Evolutionary conservation across 1,140 invertebrate genomes (phyloP), one percentile per base, ranked within the genome.

Genomic region (Ceratina japonica): DNA sequence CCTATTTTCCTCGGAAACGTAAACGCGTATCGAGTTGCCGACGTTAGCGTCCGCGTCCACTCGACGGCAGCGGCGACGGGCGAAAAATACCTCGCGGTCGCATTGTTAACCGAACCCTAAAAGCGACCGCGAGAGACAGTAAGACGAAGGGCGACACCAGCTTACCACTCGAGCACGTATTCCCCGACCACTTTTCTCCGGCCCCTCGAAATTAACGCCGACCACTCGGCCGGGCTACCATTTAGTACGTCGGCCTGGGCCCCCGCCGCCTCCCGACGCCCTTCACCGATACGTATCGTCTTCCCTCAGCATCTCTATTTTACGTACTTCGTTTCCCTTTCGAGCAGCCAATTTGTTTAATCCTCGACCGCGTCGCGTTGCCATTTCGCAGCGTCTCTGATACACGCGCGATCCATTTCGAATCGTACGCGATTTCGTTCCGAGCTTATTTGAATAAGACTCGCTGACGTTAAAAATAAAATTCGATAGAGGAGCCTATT

Each of bases 141-240:
- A 61, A 65, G 61, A 59, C 62, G 59, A 62, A 44, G 37, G 37
- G 37, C 71, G 68, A 79, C 65, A 83, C 83, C 85, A 78, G 75
- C 73, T 72, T 52, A 79, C 56, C 85, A 82, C 86, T 87, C 85
- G 71, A 86, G 85, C 85, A 87, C 86, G 86, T 86, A 86, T 56
- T 76, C 76, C 61, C 61, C 77, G 64, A 72, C 79, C 79, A 82
- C 80, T 85, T 84, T 79, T 77, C 82, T 56, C 37, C 64, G 63
- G 62, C 64, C 75, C 56, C 77, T 87, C 73, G 80, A 86, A 86
- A 87, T 86, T 84, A 87, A 85, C 81, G 80, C 65, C 83, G 78
- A 85, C 79, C 82, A 84, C 73, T 87, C 82, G 79, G 75, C 79
- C 68, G 68, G 37, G 37, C 37, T 84, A 75, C 31, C 79, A 80